Percentiles rank a stretch among this genome's conserved stretches.
These are phyloP conservation scores for Aleiodes sp. DNA, from an alignment of 1,140 invertebrate species.

Conservation along the genomic window DNA sequence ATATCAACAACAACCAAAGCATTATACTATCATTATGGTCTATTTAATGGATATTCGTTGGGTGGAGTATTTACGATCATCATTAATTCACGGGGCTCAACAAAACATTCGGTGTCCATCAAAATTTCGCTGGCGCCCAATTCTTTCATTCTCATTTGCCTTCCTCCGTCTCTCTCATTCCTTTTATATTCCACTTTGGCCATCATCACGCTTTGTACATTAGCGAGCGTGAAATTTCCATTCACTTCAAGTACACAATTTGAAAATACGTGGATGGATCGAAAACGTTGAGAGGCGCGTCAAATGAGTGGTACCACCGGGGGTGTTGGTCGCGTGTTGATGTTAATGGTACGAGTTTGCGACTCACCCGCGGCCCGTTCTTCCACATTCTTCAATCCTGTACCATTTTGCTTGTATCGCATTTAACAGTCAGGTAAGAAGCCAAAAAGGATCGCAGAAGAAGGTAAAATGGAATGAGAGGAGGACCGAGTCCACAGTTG, in stretches of 20 bases:
- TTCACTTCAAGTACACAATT: too few relatives aligned
- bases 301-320: constrained; percentile 15
- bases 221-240: too few relatives aligned
- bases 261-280: too few relatives aligned
- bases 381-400: constrained; percentile 43
- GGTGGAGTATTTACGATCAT: constrained; percentile 35
- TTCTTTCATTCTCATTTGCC: too few relatives aligned
- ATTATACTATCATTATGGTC: constrained; percentile 37
- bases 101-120: not conserved
- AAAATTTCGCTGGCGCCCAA: too few relatives aligned
- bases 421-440: constrained; percentile 40
- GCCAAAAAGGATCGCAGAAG: constrained; percentile 30
- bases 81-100: constrained; percentile 30
- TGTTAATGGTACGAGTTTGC: constrained; percentile 31
- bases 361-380: constrained; percentile 32
- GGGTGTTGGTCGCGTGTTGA: constrained; percentile 37
- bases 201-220: too few relatives aligned
- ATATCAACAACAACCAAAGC: constrained; percentile 43
- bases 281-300: not conserved
- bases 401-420: constrained; percentile 39
- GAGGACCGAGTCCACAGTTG: constrained; percentile 18
- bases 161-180: too few relatives aligned
- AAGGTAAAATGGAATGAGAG: constrained; percentile 38
- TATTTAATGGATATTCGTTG: constrained; percentile 41
- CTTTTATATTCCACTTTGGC: too few relatives aligned